phyloP scores from a whole-genome alignment of 2,113 vertebrate species.

The Lonchura striata region DNA sequence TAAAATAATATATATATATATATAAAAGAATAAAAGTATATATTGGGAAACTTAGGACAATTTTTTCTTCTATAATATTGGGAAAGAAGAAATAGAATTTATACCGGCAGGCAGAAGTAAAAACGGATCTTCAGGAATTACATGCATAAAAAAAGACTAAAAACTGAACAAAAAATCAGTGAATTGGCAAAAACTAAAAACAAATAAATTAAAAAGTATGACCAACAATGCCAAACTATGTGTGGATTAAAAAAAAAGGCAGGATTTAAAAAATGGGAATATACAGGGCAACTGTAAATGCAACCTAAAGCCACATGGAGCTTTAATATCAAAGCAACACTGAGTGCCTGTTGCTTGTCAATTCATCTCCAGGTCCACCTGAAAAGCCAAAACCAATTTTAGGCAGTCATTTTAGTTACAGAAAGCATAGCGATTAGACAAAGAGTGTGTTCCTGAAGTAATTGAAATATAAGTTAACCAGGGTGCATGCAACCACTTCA shows the following conservation, averaged over 20 bases:
- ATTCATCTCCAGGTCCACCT: not conserved
- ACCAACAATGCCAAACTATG: not conserved
- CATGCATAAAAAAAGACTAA: not conserved
- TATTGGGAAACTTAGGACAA: not conserved
- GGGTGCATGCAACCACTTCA: not conserved
- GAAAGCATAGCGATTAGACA: slow-evolving; percentile 8
- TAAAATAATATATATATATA: no score
- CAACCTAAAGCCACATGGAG: not conserved
- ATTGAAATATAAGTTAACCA: slow-evolving; percentile 26
- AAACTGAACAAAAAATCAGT: not conserved
- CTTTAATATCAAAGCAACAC: not conserved
- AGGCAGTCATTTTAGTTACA: slow-evolving; percentile 26
- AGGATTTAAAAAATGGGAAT: not conserved
- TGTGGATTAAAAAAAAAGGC: not conserved
- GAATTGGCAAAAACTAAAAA: not conserved
- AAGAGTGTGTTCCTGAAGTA: slow-evolving; percentile 7
- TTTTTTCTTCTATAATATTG: not conserved
- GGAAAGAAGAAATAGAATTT: not conserved
- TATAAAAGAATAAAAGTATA: not conserved
- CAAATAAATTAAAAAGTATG: not conserved
- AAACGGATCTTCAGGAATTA: not conserved
- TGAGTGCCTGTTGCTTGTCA: slow-evolving; percentile 27
- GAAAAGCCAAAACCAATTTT: slow-evolving; percentile 24
- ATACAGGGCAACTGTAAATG: not conserved
- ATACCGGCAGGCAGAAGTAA: not conserved